Evolutionary conservation across 2,797 vertebrate species (phyloP).

Genomic region (Tarsius wallacei): DNA sequence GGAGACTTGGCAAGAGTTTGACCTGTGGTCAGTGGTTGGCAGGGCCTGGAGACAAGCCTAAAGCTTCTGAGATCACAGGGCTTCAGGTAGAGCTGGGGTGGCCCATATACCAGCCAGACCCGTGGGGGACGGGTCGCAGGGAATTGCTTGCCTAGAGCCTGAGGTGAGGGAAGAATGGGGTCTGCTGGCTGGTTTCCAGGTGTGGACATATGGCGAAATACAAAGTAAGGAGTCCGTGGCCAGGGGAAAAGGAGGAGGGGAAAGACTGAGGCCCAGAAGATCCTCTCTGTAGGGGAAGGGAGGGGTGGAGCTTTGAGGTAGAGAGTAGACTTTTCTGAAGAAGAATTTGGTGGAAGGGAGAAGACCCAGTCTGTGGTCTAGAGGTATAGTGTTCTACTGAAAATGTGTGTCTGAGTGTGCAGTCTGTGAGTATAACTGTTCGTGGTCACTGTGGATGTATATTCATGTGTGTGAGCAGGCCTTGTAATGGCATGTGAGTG

Average conservation of each 20-base stretch:
- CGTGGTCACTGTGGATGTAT: slow-evolving; percentile 15
- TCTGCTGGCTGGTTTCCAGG: slow-evolving; percentile 42
- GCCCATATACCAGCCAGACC: slow-evolving; percentile 63
- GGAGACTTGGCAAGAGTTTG: slow-evolving; percentile 82
- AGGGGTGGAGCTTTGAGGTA: background rate
- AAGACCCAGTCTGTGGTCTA: slow-evolving; percentile 24
- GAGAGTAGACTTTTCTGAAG: slow-evolving; percentile 75
- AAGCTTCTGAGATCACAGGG: slow-evolving; percentile 66
- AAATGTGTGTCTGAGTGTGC: slow-evolving; percentile 27
- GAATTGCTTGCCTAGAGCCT: slow-evolving; percentile 50
- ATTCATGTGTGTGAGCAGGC: slow-evolving; percentile 52
- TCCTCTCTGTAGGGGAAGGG: background rate
- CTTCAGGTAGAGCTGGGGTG: slow-evolving; percentile 74
- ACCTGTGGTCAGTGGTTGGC: slow-evolving; percentile 72
- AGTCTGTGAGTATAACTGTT: slow-evolving; percentile 47
- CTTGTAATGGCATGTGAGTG: background rate
- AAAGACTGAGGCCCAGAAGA: slow-evolving; percentile 13
- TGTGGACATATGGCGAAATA: slow-evolving; percentile 24
- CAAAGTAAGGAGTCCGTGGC: background rate
- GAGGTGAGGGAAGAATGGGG: background rate
- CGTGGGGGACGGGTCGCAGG: background rate
- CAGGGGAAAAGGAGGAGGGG: background rate
- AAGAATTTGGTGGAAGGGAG: slow-evolving; percentile 64
- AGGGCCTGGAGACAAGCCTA: slow-evolving; percentile 62
- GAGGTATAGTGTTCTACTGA: slow-evolving; percentile 55